These are phyloP conservation scores for Temnothorax rugatulus DNA, from an alignment of 2,888 invertebrate genomes.

Conservation along the genomic window DNA sequence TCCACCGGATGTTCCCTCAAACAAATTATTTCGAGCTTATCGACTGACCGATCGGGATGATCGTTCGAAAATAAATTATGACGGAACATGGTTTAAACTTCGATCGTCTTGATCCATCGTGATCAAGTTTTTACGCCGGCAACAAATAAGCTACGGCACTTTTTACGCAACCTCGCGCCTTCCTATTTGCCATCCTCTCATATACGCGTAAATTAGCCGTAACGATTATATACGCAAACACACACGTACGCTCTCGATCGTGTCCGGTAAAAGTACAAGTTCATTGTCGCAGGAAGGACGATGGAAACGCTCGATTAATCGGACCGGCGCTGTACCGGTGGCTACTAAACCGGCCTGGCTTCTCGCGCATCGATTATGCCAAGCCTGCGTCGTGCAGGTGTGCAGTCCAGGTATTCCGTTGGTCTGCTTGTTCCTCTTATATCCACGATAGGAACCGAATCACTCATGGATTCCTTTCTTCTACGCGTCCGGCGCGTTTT, in stretches of 20 bases:
- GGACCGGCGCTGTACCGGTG: conserved; percentile 57
- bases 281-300: conserved; percentile 73
- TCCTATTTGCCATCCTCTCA: conserved; percentile 14
- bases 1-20: conserved; percentile 13
- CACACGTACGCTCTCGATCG: background rate
- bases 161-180: conserved; percentile 40
- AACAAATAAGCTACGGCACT: conserved; percentile 37
- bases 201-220: conserved; percentile 19
- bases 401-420: conserved; percentile 44
- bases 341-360: conserved; percentile 60
- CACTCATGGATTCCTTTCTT: conserved; percentile 41
- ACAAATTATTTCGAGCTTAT: conserved; percentile 47
- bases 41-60: conserved; percentile 39
- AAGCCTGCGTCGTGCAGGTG: conserved; percentile 54
- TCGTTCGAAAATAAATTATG: conserved; percentile 51
- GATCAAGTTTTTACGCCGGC: conserved; percentile 33
- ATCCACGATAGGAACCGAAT: conserved; percentile 44
- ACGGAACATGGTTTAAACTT: conserved; percentile 30
- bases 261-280: conserved; percentile 65
- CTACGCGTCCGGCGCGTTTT: conserved; percentile 42
- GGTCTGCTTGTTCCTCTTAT: conserved; percentile 47
- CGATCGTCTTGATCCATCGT: conserved; percentile 18
- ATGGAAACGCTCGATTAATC: conserved; percentile 73
- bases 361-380: conserved; percentile 63
- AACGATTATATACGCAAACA: conserved; percentile 26